phyloP scores from a whole-genome alignment of 2,113 vertebrate genomes.

The Xiphophorus maculatus region DNA sequence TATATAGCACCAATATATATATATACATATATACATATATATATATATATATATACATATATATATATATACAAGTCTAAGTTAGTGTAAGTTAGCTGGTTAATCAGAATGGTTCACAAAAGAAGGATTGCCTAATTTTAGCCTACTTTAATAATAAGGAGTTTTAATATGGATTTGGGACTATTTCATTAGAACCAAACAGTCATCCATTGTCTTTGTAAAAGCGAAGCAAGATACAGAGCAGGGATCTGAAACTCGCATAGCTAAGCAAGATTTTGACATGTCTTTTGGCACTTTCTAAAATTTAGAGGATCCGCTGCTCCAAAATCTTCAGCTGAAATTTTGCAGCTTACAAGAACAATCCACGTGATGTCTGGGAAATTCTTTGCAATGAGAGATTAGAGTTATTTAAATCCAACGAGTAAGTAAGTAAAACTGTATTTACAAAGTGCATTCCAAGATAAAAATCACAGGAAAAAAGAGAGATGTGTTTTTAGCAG shows the following conservation, averaged over 20 bases:
- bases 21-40: too few species aligned
- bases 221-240: not conserved
- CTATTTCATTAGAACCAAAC: too few species aligned
- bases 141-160: not conserved
- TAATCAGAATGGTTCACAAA: too few species aligned
- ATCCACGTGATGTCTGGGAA: not conserved
- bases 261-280: not conserved
- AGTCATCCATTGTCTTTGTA: not conserved
- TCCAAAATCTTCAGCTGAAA: not conserved
- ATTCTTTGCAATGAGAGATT: not conserved
- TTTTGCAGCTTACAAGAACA: not conserved
- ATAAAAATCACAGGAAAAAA: too few species aligned
- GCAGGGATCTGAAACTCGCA: not conserved
- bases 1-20: too few species aligned
- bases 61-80: too few species aligned
- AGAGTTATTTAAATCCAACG: not conserved
- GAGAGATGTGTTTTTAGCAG: too few species aligned
- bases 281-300: not conserved
- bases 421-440: too few species aligned
- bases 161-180: not conserved
- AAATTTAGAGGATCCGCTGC: not conserved
- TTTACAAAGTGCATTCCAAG: too few species aligned
- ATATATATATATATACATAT: too few species aligned
- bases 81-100: too few species aligned
- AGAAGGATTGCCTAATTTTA: not conserved